phyloP scores from a whole-genome alignment of 2,888 invertebrate species.

The Coremacera marginata region DNA sequence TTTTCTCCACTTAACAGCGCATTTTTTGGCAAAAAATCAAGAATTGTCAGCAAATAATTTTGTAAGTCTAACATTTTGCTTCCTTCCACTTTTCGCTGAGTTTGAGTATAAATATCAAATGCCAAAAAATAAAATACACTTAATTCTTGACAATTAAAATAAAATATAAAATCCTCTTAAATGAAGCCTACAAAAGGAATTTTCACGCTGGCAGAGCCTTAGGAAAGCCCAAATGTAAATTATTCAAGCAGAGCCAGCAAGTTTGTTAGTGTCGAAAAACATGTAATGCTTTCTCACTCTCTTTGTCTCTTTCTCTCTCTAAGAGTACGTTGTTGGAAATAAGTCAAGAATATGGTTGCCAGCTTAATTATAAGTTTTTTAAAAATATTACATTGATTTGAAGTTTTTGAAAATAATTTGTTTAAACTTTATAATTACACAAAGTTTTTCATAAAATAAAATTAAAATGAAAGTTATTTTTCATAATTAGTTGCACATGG shows the following conservation, averaged over 20 bases:
- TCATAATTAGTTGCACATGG: neutral
- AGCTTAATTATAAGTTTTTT: too few species aligned
- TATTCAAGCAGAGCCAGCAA: slow-evolving; percentile 19
- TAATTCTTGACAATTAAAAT: slow-evolving; percentile 33
- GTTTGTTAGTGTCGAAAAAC: neutral
- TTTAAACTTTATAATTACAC: too few species aligned
- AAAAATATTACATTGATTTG: too few species aligned
- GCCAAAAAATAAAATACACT: slow-evolving; percentile 20
- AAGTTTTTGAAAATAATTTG: too few species aligned
- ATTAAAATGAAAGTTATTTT: too few species aligned
- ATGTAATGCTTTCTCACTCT: neutral
- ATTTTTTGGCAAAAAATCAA: slow-evolving; percentile 24
- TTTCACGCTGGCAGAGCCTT: neutral
- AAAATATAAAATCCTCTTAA: slow-evolving; percentile 11
- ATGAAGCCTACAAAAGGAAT: slow-evolving; percentile 20
- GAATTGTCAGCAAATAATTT: slow-evolving; percentile 16
- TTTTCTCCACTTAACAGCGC: neutral
- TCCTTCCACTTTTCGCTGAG: neutral
- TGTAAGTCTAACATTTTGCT: neutral
- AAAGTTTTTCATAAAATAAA: too few species aligned
- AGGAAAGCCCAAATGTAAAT: slow-evolving; percentile 17
- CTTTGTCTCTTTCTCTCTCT: too few species aligned
- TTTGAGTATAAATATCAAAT: slow-evolving; percentile 22
- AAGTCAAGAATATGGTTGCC: too few species aligned
- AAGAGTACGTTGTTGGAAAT: too few species aligned